These are phyloP conservation scores for Dicaeum eximium DNA, from an alignment of 2,113 vertebrate species.

Conservation along the genomic window DNA sequence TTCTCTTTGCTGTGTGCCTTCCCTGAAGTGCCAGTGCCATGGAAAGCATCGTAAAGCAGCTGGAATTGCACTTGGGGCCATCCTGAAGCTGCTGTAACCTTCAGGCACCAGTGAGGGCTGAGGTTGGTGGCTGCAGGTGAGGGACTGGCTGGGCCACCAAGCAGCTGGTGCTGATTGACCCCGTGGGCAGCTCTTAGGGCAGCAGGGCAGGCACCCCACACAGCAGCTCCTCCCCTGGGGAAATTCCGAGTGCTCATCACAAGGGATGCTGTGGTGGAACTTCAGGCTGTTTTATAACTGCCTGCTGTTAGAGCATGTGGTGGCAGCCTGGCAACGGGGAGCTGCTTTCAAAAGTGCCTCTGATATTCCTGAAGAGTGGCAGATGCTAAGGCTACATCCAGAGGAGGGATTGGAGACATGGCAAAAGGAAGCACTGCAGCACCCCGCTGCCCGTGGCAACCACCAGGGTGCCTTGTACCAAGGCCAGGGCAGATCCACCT, in stretches of 20 bases:
- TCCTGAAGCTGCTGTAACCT: not conserved
- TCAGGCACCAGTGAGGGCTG: not conserved
- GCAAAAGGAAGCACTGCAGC: not conserved
- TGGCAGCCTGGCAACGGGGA: not conserved
- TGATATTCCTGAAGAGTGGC: not conserved
- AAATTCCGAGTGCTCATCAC: not conserved
- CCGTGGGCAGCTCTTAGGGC: not conserved
- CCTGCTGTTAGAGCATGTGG: fast-evolving
- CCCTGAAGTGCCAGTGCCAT: not conserved
- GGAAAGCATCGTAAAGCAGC: not conserved
- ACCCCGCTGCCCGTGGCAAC: fast-evolving
- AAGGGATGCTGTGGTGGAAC: too few species aligned
- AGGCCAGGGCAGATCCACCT: not conserved
- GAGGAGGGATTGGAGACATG: not conserved
- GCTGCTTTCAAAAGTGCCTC: not conserved
- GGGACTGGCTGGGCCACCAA: not conserved
- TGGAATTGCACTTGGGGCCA: not conserved
- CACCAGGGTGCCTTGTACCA: not conserved
- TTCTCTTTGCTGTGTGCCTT: not conserved
- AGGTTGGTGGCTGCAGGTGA: not conserved
- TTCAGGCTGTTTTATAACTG: not conserved
- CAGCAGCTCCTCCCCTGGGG: not conserved
- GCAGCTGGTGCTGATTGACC: not conserved
- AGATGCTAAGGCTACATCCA: not conserved
- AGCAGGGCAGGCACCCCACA: not conserved